phyloP scores from a whole-genome alignment of 1,140 invertebrate genomes.

The Heliothis virescens region DNA sequence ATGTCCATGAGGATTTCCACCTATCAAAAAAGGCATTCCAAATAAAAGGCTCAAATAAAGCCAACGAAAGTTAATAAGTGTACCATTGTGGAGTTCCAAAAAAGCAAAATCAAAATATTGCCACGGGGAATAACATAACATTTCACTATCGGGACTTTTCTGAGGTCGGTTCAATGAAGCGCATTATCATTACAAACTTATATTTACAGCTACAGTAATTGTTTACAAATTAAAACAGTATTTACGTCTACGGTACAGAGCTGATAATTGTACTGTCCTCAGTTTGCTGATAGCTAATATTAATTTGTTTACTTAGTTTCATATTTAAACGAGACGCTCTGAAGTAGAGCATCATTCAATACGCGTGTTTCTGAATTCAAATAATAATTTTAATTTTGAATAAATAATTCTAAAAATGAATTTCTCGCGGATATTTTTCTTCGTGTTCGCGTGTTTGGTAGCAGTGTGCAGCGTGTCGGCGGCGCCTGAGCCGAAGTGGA shows the following conservation, averaged over 20 bases:
- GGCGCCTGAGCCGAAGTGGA: constrained; percentile 70
- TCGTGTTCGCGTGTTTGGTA: constrained; percentile 61
- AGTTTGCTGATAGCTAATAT: neutral
- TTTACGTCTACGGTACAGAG: neutral
- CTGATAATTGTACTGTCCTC: neutral
- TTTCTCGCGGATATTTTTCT: constrained; percentile 67
- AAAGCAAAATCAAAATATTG: neutral
- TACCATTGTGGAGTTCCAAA: neutral
- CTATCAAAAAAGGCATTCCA: too few relatives aligned
- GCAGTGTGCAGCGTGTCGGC: constrained; percentile 49
- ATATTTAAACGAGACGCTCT: neutral
- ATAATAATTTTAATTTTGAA: constrained; percentile 25
- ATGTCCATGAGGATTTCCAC: too few relatives aligned
- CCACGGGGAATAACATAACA: neutral
- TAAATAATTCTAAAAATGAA: constrained; percentile 59
- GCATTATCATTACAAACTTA: neutral
- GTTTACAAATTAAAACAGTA: neutral
- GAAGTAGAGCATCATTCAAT: constrained; percentile 19
- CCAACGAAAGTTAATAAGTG: too few relatives aligned
- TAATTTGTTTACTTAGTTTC: neutral
- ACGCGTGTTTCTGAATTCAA: constrained; percentile 12
- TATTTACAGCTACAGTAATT: neutral
- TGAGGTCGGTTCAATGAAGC: neutral
- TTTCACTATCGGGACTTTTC: neutral
- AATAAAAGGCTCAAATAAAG: too few relatives aligned